A percentile compares a stretch with the other conserved stretches of the same genome.
Evolutionary conservation across 1,140 invertebrate species (phyloP).

Genomic region (Drosophila sp.): DNA sequence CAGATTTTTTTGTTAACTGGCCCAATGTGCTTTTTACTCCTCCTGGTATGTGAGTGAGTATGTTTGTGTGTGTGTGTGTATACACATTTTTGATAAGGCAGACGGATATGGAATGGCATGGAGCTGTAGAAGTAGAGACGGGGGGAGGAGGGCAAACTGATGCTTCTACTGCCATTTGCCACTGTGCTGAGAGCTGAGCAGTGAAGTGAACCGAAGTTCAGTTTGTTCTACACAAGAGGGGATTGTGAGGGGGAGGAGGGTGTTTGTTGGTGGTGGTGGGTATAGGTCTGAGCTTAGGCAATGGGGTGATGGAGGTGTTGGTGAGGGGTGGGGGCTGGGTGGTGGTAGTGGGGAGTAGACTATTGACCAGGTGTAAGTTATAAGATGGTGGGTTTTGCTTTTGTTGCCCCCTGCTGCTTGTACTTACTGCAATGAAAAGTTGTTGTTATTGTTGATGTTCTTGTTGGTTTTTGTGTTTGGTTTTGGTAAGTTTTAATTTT

Average conservation of each 20-base stretch:
- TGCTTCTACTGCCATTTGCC: constrained; percentile 35
- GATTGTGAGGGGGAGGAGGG: constrained; percentile 30
- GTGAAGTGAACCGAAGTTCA: constrained; percentile 65
- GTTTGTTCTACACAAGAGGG: constrained; percentile 50
- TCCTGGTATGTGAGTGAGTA: no score
- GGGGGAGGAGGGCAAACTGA: background rate
- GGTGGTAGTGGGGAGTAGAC: background rate
- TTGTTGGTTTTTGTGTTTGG: constrained; percentile 16
- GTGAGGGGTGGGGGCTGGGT: background rate
- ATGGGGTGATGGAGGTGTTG: background rate
- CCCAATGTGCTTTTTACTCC: constrained; percentile 1
- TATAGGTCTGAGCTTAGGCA: constrained; percentile 17
- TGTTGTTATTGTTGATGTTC: constrained; percentile 39
- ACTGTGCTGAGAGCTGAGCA: constrained; percentile 44
- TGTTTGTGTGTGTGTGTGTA: constrained; percentile 36
- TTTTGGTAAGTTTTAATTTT: background rate
- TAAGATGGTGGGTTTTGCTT: constrained; percentile 27
- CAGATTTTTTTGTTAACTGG: background rate
- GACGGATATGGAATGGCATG: constrained; percentile 68
- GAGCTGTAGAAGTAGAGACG: background rate
- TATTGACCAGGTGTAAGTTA: constrained; percentile 45
- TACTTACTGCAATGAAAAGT: constrained; percentile 72
- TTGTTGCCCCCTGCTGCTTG: constrained; percentile 37
- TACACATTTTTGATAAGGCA: constrained; percentile 75
- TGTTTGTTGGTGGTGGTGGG: constrained; percentile 6